These are phyloP conservation scores for Rhamnusium bicolor DNA, from an alignment of 2,888 invertebrate species.

Conservation along the genomic window DNA sequence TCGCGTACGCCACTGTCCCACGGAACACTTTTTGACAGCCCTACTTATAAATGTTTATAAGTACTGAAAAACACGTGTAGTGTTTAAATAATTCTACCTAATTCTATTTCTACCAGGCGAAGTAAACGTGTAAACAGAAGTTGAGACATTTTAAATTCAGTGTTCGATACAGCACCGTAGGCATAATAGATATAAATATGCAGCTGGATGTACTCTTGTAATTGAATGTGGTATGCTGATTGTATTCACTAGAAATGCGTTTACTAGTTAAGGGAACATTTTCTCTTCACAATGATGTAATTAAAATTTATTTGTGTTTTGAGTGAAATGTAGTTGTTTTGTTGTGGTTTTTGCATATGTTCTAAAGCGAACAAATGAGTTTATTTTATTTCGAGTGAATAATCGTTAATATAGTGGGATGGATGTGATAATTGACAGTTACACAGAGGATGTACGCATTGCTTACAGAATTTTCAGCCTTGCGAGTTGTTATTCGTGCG, in stretches of 20 bases:
- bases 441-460: too few species aligned
- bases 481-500: too few species aligned
- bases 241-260: slow-evolving; percentile 12
- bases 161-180: slow-evolving; percentile 9
- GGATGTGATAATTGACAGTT: not conserved
- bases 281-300: slow-evolving; percentile 18
- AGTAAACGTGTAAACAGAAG: slow-evolving; percentile 30
- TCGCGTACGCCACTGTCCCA: too few species aligned
- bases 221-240: slow-evolving; percentile 37
- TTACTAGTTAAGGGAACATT: slow-evolving; percentile 16
- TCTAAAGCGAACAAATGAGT: not conserved
- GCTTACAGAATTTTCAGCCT: too few species aligned
- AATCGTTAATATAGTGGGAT: not conserved
- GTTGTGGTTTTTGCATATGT: slow-evolving; percentile 12
- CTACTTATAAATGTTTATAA: too few species aligned
- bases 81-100: slow-evolving; percentile 16
- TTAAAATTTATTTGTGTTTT: slow-evolving; percentile 24
- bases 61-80: slow-evolving; percentile 18
- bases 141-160: slow-evolving; percentile 36
- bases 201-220: slow-evolving; percentile 40
- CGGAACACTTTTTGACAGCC: too few species aligned
- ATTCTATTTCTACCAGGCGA: slow-evolving; percentile 2
- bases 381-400: not conserved
- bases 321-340: slow-evolving; percentile 8
- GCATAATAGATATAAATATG: slow-evolving; percentile 43